Base-by-base conservation (phyloP, 2,888 invertebrate species). In the Tillus elongatus region DNA sequence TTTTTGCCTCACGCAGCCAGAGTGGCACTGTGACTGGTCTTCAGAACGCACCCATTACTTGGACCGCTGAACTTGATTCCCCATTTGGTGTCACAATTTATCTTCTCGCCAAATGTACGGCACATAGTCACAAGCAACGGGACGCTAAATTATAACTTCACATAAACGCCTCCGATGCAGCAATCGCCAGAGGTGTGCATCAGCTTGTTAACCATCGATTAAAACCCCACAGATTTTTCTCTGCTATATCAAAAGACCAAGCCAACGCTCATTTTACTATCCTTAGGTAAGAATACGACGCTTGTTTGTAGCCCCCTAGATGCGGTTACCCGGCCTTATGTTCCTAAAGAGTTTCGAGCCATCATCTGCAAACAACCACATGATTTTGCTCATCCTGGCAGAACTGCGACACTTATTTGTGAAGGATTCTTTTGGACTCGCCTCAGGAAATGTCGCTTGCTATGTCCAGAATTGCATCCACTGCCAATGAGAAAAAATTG, bases 61-160 rank as follows among this genome's bases (percentile, higher is more conserved):
- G 16, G 33, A 33, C 33, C n/a, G 4, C 16, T 15, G 14, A 24
- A 34, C 13, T 15, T 11, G 15, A 11, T 27, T 13, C 9, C 13
- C 9, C 12, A 6, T 33, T 33, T 16, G 24, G 24, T 8, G 24
- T 10, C 12, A 24, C 24, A 4, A 33, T 24, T 10, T 13, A 13
- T 26, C 13, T 27, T 19, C 26, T 34, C 9, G 26, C 35, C 26
- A 6, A 34, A 27, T 26, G 13, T 26, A 13, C 35, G 14, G 9
- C 27, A 24, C 13, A 27, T 14, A 27, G 3, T 3, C 14, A 13
- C 11, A 13, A 26, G 11, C 9, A 34, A 10, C 9, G 13, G 4
- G 19, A 19, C 9, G 13, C 13, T 15, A 15, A 15, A n/a, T n/a
- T n/a, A 33, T 19, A 16, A 11, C 13, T 12, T n/a, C n/a, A 12